Evolutionary conservation across 1,140 invertebrate species (phyloP).

Genomic region (Eulimnadia texana): DNA sequence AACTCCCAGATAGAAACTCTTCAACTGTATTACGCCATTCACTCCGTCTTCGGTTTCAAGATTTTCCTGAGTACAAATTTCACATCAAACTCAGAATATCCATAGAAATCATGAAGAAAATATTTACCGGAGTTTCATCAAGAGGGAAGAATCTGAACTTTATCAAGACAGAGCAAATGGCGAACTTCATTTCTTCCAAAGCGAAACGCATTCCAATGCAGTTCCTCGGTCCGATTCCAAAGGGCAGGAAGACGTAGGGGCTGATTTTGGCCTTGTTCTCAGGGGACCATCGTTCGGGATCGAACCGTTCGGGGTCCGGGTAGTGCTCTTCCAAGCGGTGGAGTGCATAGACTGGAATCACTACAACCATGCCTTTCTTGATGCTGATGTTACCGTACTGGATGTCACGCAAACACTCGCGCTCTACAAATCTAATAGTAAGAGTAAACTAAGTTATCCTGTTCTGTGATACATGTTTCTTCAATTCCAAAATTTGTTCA

Average conservation of each 20-base stretch:
- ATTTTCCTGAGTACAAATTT: background rate
- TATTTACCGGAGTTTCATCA: conserved; percentile 15
- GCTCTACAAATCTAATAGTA: conserved; percentile 26
- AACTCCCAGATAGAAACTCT: background rate
- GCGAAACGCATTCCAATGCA: conserved; percentile 39
- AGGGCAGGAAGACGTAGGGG: conserved; percentile 37
- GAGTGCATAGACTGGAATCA: conserved; percentile 43
- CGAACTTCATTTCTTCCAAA: conserved; percentile 24
- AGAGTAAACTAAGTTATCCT: no score
- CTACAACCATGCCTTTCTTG: conserved; percentile 37
- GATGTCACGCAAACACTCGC: conserved; percentile 19
- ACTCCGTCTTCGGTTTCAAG: background rate
- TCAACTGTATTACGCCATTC: background rate
- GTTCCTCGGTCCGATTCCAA: conserved; percentile 39
- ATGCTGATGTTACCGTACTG: conserved; percentile 25
- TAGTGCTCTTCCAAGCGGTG: conserved; percentile 44
- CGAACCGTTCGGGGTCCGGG: conserved; percentile 41
- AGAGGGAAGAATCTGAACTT: conserved; percentile 10
- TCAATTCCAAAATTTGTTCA: no score
- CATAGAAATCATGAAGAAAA: no score
- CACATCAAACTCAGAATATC: no score
- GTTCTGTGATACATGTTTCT: no score
- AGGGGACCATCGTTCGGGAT: conserved; percentile 33
- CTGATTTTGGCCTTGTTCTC: conserved; percentile 29
- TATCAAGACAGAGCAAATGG: conserved; percentile 10